Evolutionary conservation across 2,113 vertebrate species (phyloP).

Genomic region (Scomber scombrus): DNA sequence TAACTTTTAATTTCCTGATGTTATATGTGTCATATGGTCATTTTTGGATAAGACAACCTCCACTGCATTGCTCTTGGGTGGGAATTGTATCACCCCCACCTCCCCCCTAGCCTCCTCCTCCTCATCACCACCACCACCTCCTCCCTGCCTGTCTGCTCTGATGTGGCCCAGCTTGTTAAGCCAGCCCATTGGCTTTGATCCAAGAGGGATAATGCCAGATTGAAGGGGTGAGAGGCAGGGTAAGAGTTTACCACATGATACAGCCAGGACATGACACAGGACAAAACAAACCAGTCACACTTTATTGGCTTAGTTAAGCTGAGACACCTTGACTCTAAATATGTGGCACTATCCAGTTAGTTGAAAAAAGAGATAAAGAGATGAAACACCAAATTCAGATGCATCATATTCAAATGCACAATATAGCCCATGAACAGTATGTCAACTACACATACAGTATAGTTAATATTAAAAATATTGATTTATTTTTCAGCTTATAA

Average conservation of each 20-base stretch:
- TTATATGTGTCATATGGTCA: slow-evolving; percentile 10
- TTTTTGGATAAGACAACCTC: slow-evolving; percentile 2
- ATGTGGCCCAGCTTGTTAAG: slow-evolving; percentile 67
- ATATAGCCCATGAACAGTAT: no score
- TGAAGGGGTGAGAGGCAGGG: slow-evolving; percentile 67
- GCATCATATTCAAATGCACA: no score
- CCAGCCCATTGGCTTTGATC: slow-evolving; percentile 61
- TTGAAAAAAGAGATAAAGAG: not conserved
- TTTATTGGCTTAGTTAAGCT: slow-evolving; percentile 67
- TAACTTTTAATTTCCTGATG: slow-evolving; percentile 36
- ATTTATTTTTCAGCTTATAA: no score
- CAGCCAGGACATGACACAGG: slow-evolving; percentile 59
- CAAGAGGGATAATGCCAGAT: slow-evolving; percentile 67
- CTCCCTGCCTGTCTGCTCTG: slow-evolving; percentile 44
- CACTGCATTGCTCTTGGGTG: not conserved
- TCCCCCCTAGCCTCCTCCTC: not conserved
- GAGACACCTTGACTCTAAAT: slow-evolving; percentile 24
- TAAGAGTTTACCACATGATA: slow-evolving; percentile 75
- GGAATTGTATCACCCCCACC: not conserved
- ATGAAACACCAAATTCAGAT: not conserved
- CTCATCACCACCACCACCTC: not conserved
- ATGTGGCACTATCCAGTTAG: not conserved
- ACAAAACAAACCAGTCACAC: slow-evolving; percentile 64
- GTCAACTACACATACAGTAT: no score
- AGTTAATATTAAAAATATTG: no score